phyloP scores from a whole-genome alignment of 1,140 invertebrate species.

The Eufriesea mexicana region DNA sequence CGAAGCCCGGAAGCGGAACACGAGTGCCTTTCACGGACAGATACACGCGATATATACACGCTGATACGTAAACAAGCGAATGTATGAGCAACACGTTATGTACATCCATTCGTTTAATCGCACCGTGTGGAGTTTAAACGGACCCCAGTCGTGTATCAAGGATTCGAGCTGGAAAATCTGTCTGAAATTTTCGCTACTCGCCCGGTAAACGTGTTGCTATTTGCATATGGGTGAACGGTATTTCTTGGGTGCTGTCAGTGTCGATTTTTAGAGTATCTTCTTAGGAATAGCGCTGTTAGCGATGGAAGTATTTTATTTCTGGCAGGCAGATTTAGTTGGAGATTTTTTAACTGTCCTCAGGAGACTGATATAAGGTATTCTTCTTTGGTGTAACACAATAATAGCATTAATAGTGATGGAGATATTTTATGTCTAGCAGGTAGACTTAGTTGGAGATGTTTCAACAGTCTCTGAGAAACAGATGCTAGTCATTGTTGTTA shows the following conservation, averaged over 20 bases:
- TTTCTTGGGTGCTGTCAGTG: background rate
- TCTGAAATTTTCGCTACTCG: background rate
- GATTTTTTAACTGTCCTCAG: no score
- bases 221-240: background rate
- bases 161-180: background rate
- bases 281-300: background rate
- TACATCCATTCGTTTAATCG: background rate
- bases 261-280: background rate
- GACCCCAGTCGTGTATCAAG: background rate
- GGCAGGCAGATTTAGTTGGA: no score
- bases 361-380: no score
- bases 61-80: background rate
- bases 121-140: background rate
- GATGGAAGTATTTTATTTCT: background rate
- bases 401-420: no score
- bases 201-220: background rate
- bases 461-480: no score
- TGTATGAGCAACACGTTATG: background rate
- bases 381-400: no score
- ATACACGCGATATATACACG: background rate
- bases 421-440: no score
- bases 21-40: slow-evolving; percentile 1
- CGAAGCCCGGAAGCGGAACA: slow-evolving; percentile 24
- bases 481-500: no score
- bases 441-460: no score